A percentile compares a stretch with the other conserved stretches of the same genome.
These are phyloP conservation scores for Elgaria multicarinata DNA, from an alignment of 2,113 vertebrate species.

Conservation along the genomic window DNA sequence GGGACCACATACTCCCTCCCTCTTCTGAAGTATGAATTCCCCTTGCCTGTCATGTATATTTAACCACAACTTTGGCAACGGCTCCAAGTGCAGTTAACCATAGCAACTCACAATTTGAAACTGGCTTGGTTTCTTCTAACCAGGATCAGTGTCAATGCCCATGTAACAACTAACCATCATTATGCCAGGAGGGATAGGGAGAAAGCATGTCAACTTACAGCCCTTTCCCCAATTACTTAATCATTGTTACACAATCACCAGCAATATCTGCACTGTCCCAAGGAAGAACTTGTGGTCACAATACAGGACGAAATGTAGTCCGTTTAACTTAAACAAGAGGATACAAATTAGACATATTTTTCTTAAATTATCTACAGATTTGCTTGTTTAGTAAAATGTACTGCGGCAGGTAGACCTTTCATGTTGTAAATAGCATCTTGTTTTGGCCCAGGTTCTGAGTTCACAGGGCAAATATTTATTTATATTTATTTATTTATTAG, in stretches of 20 bases:
- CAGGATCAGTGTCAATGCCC: neutral
- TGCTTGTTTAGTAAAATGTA: constrained; percentile 50
- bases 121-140: too few relatives aligned
- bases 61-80: too few relatives aligned
- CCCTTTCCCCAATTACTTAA: neutral
- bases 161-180: neutral
- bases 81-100: neutral
- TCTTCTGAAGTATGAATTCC: neutral
- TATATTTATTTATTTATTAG: too few relatives aligned
- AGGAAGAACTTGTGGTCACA: neutral
- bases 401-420: constrained; percentile 54
- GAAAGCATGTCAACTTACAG: neutral
- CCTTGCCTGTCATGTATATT: neutral
- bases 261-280: neutral
- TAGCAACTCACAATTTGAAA: neutral
- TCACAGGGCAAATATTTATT: too few relatives aligned
- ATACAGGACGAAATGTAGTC: neutral
- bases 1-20: neutral
- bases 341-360: constrained; percentile 19
- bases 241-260: neutral
- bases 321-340: neutral
- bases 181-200: neutral
- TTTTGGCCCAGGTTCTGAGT: neutral
- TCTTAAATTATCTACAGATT: neutral
- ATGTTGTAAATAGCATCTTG: constrained; percentile 60